Percentiles rank a stretch among this genome's conserved stretches.
Evolutionary conservation across 2,888 invertebrate genomes (phyloP).

Genomic region (Drepana falcataria): DNA sequence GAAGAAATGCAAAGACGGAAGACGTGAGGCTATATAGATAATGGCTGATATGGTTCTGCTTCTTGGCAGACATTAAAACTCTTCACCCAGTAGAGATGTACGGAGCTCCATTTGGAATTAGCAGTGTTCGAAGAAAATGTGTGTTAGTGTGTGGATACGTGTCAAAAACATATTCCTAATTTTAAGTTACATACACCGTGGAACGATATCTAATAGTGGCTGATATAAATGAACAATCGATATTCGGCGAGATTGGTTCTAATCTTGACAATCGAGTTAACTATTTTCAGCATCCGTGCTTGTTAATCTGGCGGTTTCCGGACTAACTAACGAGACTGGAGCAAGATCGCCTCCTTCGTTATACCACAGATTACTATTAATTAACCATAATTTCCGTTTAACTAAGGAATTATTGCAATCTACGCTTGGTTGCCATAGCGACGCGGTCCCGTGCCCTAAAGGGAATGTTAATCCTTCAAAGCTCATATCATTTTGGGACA

Average conservation of each 20-base stretch:
- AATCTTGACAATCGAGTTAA: slow-evolving; percentile 17
- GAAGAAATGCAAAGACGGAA: no score
- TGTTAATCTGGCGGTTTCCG: slow-evolving; percentile 9
- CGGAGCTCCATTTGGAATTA: no score
- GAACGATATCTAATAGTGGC: neutral
- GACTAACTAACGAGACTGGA: slow-evolving; percentile 1
- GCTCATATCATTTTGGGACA: neutral
- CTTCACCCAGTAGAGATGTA: no score
- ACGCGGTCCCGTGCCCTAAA: neutral
- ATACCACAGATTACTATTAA: slow-evolving; percentile 5
- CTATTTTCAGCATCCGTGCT: slow-evolving; percentile 23
- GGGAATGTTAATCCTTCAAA: neutral
- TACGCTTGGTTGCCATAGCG: neutral
- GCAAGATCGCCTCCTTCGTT: slow-evolving; percentile 2
- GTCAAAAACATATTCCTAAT: no score
- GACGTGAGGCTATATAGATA: no score
- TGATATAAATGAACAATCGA: slow-evolving; percentile 15
- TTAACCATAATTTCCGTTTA: slow-evolving; percentile 4
- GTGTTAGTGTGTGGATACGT: no score
- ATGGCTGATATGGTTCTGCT: no score
- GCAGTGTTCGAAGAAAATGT: no score
- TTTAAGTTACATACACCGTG: no score
- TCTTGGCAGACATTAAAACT: no score
- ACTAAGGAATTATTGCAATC: neutral
- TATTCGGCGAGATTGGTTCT: slow-evolving; percentile 20